phyloP scores from a whole-genome alignment of 2,113 vertebrate genomes.

The Callithrix jacchus region DNA sequence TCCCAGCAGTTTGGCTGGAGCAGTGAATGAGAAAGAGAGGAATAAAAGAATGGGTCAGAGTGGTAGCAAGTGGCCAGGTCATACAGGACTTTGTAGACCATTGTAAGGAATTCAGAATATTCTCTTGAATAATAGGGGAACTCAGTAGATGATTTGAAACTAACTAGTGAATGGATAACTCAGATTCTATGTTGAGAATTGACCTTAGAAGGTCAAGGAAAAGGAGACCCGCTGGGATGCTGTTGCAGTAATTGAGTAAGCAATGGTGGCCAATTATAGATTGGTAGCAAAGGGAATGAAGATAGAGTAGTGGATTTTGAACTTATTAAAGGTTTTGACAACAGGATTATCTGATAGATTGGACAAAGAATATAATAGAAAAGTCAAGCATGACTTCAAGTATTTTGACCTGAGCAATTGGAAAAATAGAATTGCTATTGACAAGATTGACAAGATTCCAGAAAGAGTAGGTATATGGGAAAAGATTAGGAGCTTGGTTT shows the following conservation, averaged over 20 bases:
- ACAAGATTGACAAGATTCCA: neutral
- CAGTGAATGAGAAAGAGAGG: neutral
- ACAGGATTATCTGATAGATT: neutral
- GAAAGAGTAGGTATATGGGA: neutral
- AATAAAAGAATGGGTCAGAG: neutral
- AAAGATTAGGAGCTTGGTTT: neutral
- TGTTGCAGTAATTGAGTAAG: neutral
- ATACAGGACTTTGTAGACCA: neutral
- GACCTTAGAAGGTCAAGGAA: neutral
- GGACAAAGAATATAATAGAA: neutral
- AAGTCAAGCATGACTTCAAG: neutral
- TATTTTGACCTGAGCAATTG: neutral
- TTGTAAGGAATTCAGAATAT: constrained; percentile 1
- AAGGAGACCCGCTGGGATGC: neutral
- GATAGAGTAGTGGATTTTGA: neutral
- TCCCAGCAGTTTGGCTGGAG: neutral
- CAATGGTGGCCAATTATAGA: neutral
- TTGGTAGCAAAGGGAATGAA: neutral
- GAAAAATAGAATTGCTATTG: neutral
- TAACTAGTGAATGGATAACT: neutral
- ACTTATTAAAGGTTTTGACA: neutral
- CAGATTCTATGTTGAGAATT: neutral
- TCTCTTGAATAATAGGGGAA: neutral
- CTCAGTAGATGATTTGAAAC: neutral
- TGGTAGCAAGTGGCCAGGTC: neutral